These are phyloP conservation scores for Murina feae DNA, from an alignment of 2,113 vertebrate species.

Conservation along the genomic window DNA sequence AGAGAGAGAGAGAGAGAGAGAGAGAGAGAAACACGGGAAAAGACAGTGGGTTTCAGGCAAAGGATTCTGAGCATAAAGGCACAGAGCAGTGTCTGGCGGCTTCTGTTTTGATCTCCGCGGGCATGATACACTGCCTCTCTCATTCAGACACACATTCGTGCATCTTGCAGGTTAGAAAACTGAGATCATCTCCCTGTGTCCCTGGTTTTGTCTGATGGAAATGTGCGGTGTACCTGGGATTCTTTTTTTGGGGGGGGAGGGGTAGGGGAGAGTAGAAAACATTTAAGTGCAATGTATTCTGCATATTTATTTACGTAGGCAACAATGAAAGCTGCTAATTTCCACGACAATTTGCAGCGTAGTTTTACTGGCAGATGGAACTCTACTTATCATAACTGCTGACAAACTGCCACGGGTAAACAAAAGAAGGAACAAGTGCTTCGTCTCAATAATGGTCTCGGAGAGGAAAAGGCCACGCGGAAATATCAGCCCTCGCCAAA, in stretches of 20 bases:
- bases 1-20: slow-evolving; percentile 70
- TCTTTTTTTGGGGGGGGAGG: neutral
- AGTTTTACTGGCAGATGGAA: slow-evolving; percentile 83
- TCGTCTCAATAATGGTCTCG: slow-evolving; percentile 80
- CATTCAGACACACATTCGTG: slow-evolving; percentile 82
- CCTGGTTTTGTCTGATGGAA: slow-evolving; percentile 74
- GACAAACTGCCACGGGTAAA: slow-evolving; percentile 83
- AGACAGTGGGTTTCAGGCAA: slow-evolving; percentile 77
- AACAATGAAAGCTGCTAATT: slow-evolving; percentile 78
- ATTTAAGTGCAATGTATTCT: slow-evolving; percentile 74
- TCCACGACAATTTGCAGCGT: slow-evolving; percentile 72
- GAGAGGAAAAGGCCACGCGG: slow-evolving; percentile 46
- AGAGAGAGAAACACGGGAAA: slow-evolving; percentile 67
- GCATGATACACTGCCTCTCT: slow-evolving; percentile 80
- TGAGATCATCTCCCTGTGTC: slow-evolving; percentile 80
- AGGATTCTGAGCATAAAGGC: slow-evolving; percentile 80
- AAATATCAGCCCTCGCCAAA: slow-evolving; percentile 71
- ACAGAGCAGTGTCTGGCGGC: slow-evolving; percentile 81
- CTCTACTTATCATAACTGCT: slow-evolving; percentile 84
- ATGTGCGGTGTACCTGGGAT: slow-evolving; percentile 76
- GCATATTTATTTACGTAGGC: slow-evolving; percentile 74
- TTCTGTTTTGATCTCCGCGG: slow-evolving; percentile 84
- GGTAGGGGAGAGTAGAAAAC: too few relatives aligned
- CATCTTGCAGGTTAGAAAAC: slow-evolving; percentile 82
- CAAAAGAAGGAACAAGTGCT: slow-evolving; percentile 82